Evolutionary conservation across 2,113 vertebrate genomes (phyloP).

Genomic region (Galemys pyrenaicus): DNA sequence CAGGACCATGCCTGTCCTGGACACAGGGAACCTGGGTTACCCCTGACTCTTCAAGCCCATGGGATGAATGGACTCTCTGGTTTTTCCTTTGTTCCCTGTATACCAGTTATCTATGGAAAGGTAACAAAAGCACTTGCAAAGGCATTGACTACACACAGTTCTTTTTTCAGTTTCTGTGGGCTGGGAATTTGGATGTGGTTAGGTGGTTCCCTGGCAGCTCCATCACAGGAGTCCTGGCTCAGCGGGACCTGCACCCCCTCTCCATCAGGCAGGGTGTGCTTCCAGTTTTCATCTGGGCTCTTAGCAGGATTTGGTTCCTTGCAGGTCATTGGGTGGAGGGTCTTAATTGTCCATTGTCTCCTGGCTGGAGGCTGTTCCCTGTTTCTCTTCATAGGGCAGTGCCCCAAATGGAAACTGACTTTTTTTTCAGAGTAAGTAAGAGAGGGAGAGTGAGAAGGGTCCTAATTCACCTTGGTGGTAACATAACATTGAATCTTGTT

Average conservation of each 20-base stretch:
- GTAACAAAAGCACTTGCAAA: background rate
- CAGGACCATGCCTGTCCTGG: background rate
- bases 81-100: background rate
- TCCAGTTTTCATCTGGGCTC: fast-evolving
- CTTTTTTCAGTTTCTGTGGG: background rate
- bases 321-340: background rate
- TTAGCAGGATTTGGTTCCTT: background rate
- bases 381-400: background rate
- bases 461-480: background rate
- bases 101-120: background rate
- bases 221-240: background rate
- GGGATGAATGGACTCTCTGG: background rate
- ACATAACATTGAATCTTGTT: background rate
- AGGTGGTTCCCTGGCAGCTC: background rate
- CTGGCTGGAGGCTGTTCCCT: background rate
- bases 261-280: background rate
- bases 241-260: too few relatives aligned
- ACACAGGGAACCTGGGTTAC: background rate
- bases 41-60: background rate
- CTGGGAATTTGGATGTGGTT: background rate
- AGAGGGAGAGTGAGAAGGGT: background rate
- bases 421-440: background rate
- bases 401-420: background rate
- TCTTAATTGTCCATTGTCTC: background rate
- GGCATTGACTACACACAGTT: background rate